Evolutionary conservation across 2,888 invertebrate genomes (phyloP).

Genomic region (Polydrusus cervinus): DNA sequence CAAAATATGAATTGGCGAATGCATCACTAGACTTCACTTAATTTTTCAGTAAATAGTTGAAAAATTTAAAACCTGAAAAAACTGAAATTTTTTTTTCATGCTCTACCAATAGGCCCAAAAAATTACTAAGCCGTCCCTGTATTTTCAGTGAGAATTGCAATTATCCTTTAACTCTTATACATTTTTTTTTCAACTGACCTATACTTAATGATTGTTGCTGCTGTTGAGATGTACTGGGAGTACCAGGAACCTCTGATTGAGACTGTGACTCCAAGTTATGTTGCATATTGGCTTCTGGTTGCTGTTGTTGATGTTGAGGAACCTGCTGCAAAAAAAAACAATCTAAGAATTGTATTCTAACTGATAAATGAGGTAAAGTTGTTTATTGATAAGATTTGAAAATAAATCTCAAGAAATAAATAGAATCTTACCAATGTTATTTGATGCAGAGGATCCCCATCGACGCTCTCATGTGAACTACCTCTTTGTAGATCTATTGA

Average conservation of each 20-base stretch:
- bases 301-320: conserved; percentile 63
- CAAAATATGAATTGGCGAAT: too few relatives aligned
- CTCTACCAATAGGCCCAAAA: too few relatives aligned
- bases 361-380: too few relatives aligned
- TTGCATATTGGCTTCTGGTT: conserved; percentile 64
- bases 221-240: conserved; percentile 61
- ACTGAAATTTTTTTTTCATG: too few relatives aligned
- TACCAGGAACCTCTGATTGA: conserved; percentile 66
- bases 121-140: too few relatives aligned
- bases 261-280: conserved; percentile 64
- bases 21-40: too few relatives aligned
- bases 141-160: too few relatives aligned
- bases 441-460: conserved; percentile 70
- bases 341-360: not conserved
- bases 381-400: too few relatives aligned
- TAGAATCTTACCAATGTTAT: conserved; percentile 66
- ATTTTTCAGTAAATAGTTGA: too few relatives aligned
- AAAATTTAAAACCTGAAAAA: too few relatives aligned
- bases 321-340: conserved; percentile 65
- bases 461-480: conserved; percentile 74
- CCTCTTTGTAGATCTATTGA: conserved; percentile 73
- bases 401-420: too few relatives aligned
- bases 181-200: conserved; percentile 34
- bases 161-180: too few relatives aligned
- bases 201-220: conserved; percentile 30